Base-by-base conservation (phyloP, 1,140 invertebrate species). In the Orius insidiosus region DNA sequence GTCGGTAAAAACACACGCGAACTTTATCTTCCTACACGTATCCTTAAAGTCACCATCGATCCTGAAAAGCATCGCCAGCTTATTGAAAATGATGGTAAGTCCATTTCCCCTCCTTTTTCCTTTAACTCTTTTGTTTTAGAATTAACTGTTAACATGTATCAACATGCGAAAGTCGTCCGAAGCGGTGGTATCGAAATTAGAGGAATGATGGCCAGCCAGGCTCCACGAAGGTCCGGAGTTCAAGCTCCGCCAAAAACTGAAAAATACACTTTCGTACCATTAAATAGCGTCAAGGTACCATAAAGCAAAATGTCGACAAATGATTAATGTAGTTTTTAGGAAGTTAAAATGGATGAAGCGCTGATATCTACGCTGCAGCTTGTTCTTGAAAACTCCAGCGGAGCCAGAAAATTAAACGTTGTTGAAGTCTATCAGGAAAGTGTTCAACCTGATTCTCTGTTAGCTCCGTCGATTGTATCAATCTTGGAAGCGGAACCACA, bases 121-220 rank as follows among this genome's bases (percentile, higher is more conserved):
- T n/a, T n/a, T n/a, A n/a, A n/a, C n/a, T 24, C 32, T 38, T 47
- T 44, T n/a, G n/a, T n/a, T 39, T 13, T 10, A 51, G 49, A 40
- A 16, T 6, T 83, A 1, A 69, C 76, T 1, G 75, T 90, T 3
- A 68, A 73, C 49, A 76, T 78, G 59, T 82, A 90, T 55, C 67
- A 73, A n/a, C 70, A 85, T 45, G 71, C 87, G 15, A 76, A 78
- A 56, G 71, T 83, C 1, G 75, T 85, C 16, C 74, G 79, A 57
- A 78, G 83, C 37, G 88, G 85, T 7, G 90, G 90, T 32, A 71
- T 96, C 24, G 86, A 93, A 63, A 66, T 96, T 7, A 74, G 85
- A 54, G 90, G 89, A 37, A 70, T 97, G 57, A 94, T 94, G 63
- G 80, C 85, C 0, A 85, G 82, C 51, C 65, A 93, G 9, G 87